Percentiles rank a stretch among this genome's conserved stretches.
phyloP scores from a whole-genome alignment of 2,113 vertebrate species.

The Brienomyrus longianalis region DNA sequence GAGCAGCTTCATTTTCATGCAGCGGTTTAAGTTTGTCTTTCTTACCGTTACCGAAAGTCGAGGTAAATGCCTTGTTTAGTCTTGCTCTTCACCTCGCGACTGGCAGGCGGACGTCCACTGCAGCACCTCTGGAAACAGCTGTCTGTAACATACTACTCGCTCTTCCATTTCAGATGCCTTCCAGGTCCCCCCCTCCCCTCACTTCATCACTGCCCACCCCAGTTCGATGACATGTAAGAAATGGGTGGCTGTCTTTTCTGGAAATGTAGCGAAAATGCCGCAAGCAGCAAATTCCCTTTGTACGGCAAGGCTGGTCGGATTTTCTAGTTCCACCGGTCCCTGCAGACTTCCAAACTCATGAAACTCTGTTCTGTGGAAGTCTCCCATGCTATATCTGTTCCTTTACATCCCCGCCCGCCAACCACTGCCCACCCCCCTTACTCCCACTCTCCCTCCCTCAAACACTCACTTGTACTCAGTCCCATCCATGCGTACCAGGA shows the following conservation, averaged over 20 bases:
- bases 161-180: background rate
- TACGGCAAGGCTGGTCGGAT: conserved; percentile 42
- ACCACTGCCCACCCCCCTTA: background rate
- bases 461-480: background rate
- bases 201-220: background rate
- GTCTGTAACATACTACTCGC: background rate
- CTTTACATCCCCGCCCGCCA: background rate
- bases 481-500: conserved; percentile 29
- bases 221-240: background rate
- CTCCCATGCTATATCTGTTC: conserved; percentile 18
- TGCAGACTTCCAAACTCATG: conserved; percentile 52
- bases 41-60: background rate
- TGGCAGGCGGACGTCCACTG: background rate
- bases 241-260: background rate
- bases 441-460: conserved; percentile 11
- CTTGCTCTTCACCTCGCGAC: background rate
- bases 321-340: conserved; percentile 45
- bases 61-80: background rate
- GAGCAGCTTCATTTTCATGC: background rate
- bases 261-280: background rate
- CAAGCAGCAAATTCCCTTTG: conserved; percentile 39
- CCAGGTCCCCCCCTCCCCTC: conserved; percentile 25
- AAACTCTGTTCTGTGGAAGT: background rate
- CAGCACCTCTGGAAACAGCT: background rate
- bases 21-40: background rate